Percentiles rank a stretch among this genome's conserved stretches.
phyloP scores from a whole-genome alignment of 2,797 vertebrate genomes.

The Zalophus californianus region DNA sequence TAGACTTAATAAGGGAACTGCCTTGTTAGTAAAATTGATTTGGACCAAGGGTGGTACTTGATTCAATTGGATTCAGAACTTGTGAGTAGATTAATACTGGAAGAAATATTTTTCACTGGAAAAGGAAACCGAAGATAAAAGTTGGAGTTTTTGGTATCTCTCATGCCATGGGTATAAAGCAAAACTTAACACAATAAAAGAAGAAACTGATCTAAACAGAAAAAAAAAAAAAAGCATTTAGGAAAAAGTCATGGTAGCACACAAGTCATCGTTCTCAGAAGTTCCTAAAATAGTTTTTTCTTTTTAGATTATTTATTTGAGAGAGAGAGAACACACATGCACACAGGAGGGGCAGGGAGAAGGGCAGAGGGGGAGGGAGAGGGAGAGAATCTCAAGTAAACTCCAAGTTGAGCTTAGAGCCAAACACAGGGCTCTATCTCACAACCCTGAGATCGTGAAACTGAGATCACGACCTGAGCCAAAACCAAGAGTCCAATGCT shows the following conservation, averaged over 20 bases:
- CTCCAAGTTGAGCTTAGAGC: background rate
- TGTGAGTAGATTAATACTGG: background rate
- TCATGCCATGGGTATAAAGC: background rate
- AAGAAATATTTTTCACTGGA: background rate
- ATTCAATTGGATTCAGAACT: background rate
- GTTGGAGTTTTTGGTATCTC: background rate
- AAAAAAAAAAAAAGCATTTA: background rate
- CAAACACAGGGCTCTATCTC: background rate
- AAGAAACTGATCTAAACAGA: background rate
- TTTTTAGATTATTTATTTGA: background rate
- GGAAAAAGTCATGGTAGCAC: background rate
- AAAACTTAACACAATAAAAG: background rate
- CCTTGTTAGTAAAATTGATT: background rate
- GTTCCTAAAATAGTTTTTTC: background rate
- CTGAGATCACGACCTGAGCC: background rate
- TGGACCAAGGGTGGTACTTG: background rate
- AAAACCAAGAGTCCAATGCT: background rate
- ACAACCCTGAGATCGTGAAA: background rate
- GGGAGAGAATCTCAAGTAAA: background rate
- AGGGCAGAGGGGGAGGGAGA: background rate
- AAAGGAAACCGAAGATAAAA: background rate
- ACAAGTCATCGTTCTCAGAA: background rate
- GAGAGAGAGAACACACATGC: background rate
- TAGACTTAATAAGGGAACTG: background rate
- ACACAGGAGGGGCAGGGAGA: no score